Percentiles rank a stretch among this genome's conserved stretches.
phyloP scores from a whole-genome alignment of 1,140 invertebrate genomes.

The Neelides sp. region DNA sequence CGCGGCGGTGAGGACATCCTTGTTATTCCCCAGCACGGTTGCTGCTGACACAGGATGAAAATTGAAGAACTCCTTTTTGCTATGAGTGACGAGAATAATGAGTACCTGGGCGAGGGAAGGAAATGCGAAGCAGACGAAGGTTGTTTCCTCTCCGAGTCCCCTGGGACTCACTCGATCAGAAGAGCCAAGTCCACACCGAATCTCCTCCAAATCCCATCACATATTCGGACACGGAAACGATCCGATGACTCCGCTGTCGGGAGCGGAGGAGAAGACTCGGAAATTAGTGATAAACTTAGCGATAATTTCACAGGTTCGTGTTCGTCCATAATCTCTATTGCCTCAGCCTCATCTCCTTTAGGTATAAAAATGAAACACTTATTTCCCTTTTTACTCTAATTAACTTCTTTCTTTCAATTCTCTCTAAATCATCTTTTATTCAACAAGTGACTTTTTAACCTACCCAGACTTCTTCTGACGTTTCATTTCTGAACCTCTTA shows the following conservation, averaged over 20 bases:
- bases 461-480: too few relatives aligned
- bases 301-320: slow-evolving; percentile 17
- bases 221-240: slow-evolving; percentile 14
- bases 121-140: slow-evolving; percentile 22
- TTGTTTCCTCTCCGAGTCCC: slow-evolving; percentile 12
- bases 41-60: slow-evolving; percentile 28
- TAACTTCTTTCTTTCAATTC: too few relatives aligned
- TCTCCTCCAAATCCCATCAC: slow-evolving; percentile 23
- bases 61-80: slow-evolving; percentile 22
- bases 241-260: slow-evolving; percentile 29
- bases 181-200: slow-evolving; percentile 24
- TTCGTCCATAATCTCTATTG: neutral
- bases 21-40: neutral
- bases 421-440: too few relatives aligned
- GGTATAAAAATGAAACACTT: too few relatives aligned
- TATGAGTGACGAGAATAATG: slow-evolving; percentile 29
- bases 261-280: slow-evolving; percentile 22
- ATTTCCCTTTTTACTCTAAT: too few relatives aligned
- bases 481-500: too few relatives aligned
- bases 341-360: too few relatives aligned
- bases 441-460: too few relatives aligned
- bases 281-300: slow-evolving; percentile 18
- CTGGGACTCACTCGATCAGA: slow-evolving; percentile 9
- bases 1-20: too few relatives aligned
- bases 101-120: slow-evolving; percentile 18